These are phyloP conservation scores for Lycocerus yunnanus DNA, from an alignment of 2,888 invertebrate genomes.

Conservation along the genomic window DNA sequence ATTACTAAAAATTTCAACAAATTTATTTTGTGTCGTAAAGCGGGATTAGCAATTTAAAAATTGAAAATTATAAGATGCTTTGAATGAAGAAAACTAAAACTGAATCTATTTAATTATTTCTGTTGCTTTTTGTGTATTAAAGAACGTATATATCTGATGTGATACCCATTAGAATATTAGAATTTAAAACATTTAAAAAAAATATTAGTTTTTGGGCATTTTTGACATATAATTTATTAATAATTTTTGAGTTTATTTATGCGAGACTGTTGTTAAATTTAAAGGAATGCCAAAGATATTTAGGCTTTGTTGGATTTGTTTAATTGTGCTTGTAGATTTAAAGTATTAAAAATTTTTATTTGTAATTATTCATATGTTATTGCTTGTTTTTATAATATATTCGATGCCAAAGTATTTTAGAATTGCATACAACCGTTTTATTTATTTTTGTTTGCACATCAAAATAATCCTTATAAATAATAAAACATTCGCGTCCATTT, in stretches of 20 bases:
- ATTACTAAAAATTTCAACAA: not conserved
- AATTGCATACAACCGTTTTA: slow-evolving; percentile 4
- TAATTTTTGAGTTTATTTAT: slow-evolving; percentile 4
- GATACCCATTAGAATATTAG: slow-evolving; percentile 46
- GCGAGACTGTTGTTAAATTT: slow-evolving; percentile 14
- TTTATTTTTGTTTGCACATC: not conserved
- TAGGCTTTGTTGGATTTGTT: slow-evolving; percentile 22
- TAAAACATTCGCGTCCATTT: slow-evolving; percentile 29
- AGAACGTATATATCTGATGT: slow-evolving; percentile 49
- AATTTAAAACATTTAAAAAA: slow-evolving; percentile 11
- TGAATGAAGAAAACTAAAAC: slow-evolving; percentile 37
- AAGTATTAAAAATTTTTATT: slow-evolving; percentile 9
- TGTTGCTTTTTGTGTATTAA: slow-evolving; percentile 50
- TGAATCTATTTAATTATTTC: slow-evolving; percentile 48
- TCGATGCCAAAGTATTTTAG: slow-evolving; percentile 29
- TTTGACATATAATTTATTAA: not conserved
- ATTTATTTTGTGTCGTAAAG: not conserved
- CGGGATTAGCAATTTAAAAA: not conserved
- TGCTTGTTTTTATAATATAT: slow-evolving; percentile 13
- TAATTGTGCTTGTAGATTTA: slow-evolving; percentile 22
- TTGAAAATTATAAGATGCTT: not conserved
- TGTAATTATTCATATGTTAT: slow-evolving; percentile 15
- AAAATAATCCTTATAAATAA: not conserved
- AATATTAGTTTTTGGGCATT: not conserved
- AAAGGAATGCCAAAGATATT: slow-evolving; percentile 27